These are phyloP conservation scores for Ornithorhynchus anatinus DNA, from an alignment of 2,113 vertebrate species.

Conservation along the genomic window DNA sequence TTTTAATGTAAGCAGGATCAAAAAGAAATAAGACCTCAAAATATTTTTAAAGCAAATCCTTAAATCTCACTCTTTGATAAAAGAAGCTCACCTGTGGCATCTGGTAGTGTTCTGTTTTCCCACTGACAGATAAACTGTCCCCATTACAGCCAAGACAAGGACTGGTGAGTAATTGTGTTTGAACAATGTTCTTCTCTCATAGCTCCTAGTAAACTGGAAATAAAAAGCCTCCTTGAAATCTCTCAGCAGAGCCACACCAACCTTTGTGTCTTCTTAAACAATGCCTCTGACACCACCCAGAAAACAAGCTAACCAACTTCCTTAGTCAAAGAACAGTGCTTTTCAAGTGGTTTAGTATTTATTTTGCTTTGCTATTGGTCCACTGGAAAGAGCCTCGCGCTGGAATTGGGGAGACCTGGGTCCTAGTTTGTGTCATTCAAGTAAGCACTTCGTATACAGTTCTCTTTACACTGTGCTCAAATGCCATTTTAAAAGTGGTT, in stretches of 20 bases:
- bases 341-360: no score
- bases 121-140: conserved; percentile 28
- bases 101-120: conserved; percentile 15
- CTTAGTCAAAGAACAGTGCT: conserved; percentile 24
- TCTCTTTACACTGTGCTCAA: no score
- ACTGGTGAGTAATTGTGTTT: conserved; percentile 17
- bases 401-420: no score
- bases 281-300: conserved; percentile 7
- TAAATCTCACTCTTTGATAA: conserved; percentile 10
- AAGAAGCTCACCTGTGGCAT: conserved; percentile 26
- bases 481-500: no score
- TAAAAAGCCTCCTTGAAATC: background rate
- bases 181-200: conserved; percentile 4
- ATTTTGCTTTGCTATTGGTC: no score
- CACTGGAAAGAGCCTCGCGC: no score
- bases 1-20: background rate
- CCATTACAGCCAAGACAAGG: conserved; percentile 14
- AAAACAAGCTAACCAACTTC: background rate
- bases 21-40: conserved; percentile 16
- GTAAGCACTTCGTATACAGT: no score
- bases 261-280: conserved; percentile 27
- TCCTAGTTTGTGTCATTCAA: no score
- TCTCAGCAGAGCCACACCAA: conserved; percentile 16
- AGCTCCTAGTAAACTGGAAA: background rate
- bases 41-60: conserved; percentile 16